Base-by-base conservation (phyloP, 64 coral and sea anemone species). In the Pocillopora damicornis region DNA sequence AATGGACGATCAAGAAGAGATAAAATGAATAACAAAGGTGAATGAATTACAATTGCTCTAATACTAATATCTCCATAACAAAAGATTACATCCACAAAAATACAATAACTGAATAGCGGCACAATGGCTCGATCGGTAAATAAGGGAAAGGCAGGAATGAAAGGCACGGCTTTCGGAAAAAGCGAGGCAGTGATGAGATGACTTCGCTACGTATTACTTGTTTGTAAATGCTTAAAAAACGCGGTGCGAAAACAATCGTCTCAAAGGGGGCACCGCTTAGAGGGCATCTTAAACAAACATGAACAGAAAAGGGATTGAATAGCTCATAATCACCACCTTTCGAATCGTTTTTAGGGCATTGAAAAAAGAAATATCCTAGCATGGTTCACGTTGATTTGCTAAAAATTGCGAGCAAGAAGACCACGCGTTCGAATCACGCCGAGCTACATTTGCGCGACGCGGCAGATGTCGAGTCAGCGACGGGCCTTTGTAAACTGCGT, bases 1-100 rank as follows among this genome's bases (percentile, higher is more conserved):
- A 93, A 97, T 97, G 82, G 91, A 88, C 88, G 94, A 97, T 97
- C 94, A 97, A 93, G 91, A 90, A 86, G 79, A 97, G 94, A 97
- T 93, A 97, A 93, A 90, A 76, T 97, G 94, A 93, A 97, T 93
- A 93, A 97, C 90, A 97, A 93, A 83, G 63, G 73, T 79, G 89
- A 93, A 84, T 93, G 94, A 87, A 93, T 90, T 93, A 97, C 91
- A 93, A 97, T 97, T 93, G 94, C 61, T 58, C 68, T 97, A 97
- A 93, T 96, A 92, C 88, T 75, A 60, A 88, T 65, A 97, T 97
- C 94, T 89, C 84, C 94, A 97, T 97, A 97, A 97, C 94, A 97
- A 97, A 77, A 77, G 91, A 87, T 93, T 97, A 97, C 94, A 97
- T 97, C 91, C 81, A 92, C 76, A 79, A 78, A 51, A 26, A 79